Base-by-base conservation (phyloP, 2,113 vertebrate species). In the Nesoenas mayeri region DNA sequence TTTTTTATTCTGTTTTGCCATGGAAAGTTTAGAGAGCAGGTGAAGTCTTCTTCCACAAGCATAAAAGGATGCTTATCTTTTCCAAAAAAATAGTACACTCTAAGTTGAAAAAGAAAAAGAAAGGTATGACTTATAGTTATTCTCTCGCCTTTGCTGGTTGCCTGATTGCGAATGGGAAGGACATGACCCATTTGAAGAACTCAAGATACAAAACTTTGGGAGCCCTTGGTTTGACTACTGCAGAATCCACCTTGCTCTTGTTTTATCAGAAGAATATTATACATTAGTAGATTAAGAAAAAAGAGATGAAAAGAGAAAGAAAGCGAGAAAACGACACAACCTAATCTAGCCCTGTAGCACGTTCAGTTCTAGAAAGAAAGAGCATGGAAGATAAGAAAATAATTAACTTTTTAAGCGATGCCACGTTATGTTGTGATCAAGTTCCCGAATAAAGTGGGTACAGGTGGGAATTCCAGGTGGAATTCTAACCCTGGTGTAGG, bases 61-160 rank as follows among this genome's bases (percentile, higher is more conserved):
- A 56, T 54, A 61, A 88, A 64, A 60, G 10, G 9, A 47, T 28
- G 10, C 0, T 28, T 70, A 32, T 80, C 16, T 84, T 77, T 42
- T 66, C 32, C 14, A 31, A 34, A 67, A 24, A 15, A 47, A 0
- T 3, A 26, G 5, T 20, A 14, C 3, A 9, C 0, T 44, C 9
- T 25, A 17, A 65, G 8, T 17, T 32, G 50, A 25, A 25, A 47
- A 47, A 47, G 8, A 67, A 56, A 14, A 32, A 34, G 83, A 58
- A 51, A 66, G 2, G 2, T 19, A 48, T 3, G 5, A 4, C 2
- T 6, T 4, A 13, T 0, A 65, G 12, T 15, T 58, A 47, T 75
- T 58, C 28, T 72, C 32, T 36, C 25, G 22, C 32, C 36, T 60
- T 62, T 60, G 14, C 11, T 90, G 28, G 4, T 70, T 61, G 6